These are phyloP conservation scores for Phasia obesa DNA, from an alignment of 2,888 invertebrate species.

Conservation along the genomic window DNA sequence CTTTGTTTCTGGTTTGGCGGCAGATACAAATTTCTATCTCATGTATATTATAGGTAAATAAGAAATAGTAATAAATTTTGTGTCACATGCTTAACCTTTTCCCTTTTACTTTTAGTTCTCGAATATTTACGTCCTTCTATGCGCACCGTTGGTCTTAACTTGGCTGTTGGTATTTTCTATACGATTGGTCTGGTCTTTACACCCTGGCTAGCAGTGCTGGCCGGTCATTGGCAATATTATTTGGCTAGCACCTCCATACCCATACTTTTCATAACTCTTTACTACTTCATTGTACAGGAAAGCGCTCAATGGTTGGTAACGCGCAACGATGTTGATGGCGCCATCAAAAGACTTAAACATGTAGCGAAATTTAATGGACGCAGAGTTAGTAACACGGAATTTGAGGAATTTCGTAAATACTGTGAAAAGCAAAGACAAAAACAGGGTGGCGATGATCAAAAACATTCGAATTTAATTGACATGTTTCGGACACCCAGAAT, in stretches of 20 bases:
- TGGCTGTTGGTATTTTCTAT: constrained; percentile 85
- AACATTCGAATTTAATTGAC: constrained; percentile 81
- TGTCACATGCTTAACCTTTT: neutral
- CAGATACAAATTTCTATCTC: constrained; percentile 85
- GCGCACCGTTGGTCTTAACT: constrained; percentile 85
- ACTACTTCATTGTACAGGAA: constrained; percentile 85
- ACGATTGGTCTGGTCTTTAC: constrained; percentile 84
- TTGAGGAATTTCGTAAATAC: constrained; percentile 81
- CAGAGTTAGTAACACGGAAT: constrained; percentile 81
- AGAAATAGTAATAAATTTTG: neutral
- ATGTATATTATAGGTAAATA: constrained; percentile 85
- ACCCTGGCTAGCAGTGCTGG: constrained; percentile 83
- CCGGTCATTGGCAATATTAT: constrained; percentile 84
- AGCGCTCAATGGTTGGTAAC: constrained; percentile 86
- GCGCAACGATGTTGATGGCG: constrained; percentile 83
- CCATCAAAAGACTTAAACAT: constrained; percentile 83
- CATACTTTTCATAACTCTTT: constrained; percentile 82
- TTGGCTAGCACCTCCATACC: constrained; percentile 84
- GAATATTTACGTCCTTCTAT: constrained; percentile 85
- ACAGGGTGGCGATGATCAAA: constrained; percentile 79
- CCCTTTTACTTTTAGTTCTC: constrained; percentile 82
- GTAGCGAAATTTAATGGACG: constrained; percentile 84
- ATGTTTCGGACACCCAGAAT: constrained; percentile 84
- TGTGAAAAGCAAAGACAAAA: constrained; percentile 80
- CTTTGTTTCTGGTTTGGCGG: constrained; percentile 85